These are phyloP conservation scores for Pseudococcus longispinus DNA, from an alignment of 2,888 invertebrate species.

Conservation along the genomic window DNA sequence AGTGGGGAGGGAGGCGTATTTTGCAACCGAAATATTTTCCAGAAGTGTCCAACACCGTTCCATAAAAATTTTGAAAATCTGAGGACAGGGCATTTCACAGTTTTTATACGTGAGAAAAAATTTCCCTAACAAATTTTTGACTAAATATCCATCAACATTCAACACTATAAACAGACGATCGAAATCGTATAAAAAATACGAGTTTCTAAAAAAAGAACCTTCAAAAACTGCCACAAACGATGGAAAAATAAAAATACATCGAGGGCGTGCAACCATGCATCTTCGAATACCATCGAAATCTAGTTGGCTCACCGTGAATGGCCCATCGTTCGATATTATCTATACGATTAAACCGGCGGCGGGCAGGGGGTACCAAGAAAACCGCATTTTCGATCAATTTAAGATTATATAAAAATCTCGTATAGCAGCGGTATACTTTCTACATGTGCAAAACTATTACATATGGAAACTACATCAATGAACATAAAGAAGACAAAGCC, in stretches of 20 bases:
- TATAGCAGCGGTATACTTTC: background rate
- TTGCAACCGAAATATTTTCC: too few species aligned
- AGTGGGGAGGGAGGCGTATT: too few species aligned
- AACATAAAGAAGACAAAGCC: background rate
- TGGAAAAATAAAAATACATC: background rate
- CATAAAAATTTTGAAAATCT: too few species aligned
- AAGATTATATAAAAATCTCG: conserved; percentile 18
- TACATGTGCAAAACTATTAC: conserved; percentile 9
- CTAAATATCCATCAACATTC: too few species aligned
- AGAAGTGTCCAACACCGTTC: too few species aligned
- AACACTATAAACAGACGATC: too few species aligned
- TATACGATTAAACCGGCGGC: background rate
- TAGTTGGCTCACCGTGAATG: background rate
- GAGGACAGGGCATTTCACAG: too few species aligned
- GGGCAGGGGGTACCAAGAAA: background rate
- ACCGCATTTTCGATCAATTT: conserved; percentile 25
- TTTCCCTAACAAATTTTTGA: too few species aligned
- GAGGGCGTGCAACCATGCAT: background rate
- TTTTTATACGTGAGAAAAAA: too few species aligned
- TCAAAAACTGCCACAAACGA: background rate
- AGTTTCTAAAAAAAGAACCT: background rate
- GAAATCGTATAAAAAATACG: background rate
- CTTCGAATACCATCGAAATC: background rate
- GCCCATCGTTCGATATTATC: background rate
- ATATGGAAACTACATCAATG: background rate